A percentile compares a stretch with the other conserved stretches of the same genome.
Evolutionary conservation across 2,113 vertebrate genomes (phyloP).

Genomic region (Ibidorhyncha struthersii): DNA sequence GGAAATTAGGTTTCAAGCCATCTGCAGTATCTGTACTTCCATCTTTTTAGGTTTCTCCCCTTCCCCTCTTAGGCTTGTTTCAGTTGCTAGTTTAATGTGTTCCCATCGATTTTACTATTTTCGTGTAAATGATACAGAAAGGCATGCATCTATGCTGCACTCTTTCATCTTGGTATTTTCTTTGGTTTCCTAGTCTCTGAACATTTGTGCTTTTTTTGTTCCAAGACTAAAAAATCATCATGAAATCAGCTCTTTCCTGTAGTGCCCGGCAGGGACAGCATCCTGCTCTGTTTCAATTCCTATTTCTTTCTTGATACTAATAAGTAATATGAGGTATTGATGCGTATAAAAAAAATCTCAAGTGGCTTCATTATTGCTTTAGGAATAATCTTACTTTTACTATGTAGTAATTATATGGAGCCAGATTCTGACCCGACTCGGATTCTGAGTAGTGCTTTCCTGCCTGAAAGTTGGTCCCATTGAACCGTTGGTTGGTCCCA

Average conservation of each 20-base stretch:
- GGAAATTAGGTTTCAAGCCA: background rate
- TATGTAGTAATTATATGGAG: background rate
- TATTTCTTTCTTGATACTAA: background rate
- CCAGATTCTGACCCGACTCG: background rate
- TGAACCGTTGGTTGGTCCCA: background rate
- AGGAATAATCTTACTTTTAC: background rate
- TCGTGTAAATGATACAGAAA: background rate
- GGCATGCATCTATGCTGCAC: background rate
- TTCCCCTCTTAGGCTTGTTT: background rate
- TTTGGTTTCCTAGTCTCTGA: conserved; percentile 2
- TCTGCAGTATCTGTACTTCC: background rate
- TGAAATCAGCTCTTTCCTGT: background rate
- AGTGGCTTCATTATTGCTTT: background rate
- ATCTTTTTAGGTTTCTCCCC: background rate
- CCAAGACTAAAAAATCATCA: background rate
- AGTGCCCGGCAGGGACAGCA: background rate
- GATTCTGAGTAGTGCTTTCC: background rate
- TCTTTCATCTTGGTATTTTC: conserved; percentile 13
- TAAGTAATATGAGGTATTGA: background rate
- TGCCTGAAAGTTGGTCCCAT: background rate
- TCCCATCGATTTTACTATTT: background rate
- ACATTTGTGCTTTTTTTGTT: background rate
- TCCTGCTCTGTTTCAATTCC: background rate
- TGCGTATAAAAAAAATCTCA: background rate
- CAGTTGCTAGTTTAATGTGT: background rate